Conservation (phyloP, 2,888 invertebrate genomes). For the Drosophila macrospina region DNA sequence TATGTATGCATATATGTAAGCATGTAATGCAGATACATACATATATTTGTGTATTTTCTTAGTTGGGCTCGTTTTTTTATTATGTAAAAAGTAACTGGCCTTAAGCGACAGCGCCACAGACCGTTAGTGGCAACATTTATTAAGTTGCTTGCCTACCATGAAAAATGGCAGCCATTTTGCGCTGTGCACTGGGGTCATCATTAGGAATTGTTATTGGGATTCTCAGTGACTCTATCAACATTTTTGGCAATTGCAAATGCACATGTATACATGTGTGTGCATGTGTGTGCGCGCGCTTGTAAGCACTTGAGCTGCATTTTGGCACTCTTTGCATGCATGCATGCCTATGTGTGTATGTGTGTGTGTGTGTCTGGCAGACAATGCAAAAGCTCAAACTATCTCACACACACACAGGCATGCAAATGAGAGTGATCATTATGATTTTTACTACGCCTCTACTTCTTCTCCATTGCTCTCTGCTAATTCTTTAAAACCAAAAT, state of each 20-base stretch:
- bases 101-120: slow-evolving; percentile 51
- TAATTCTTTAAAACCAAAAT: slow-evolving; percentile 17
- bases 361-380: not conserved
- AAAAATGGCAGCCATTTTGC: slow-evolving; percentile 22
- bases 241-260: slow-evolving; percentile 38
- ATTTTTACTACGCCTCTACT: slow-evolving; percentile 10
- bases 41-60: slow-evolving; percentile 21
- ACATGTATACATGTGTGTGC: slow-evolving; percentile 2
- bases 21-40: not conserved
- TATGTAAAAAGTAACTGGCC: slow-evolving; percentile 63
- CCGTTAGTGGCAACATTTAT: slow-evolving; percentile 50
- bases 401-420: slow-evolving; percentile 3
- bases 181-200: slow-evolving; percentile 11
- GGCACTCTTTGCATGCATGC: slow-evolving; percentile 10
- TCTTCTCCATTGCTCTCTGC: not conserved
- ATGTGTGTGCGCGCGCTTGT: not conserved
- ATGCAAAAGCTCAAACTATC: not conserved
- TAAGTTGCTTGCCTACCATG: slow-evolving; percentile 26
- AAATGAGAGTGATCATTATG: slow-evolving; percentile 16
- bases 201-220: slow-evolving; percentile 16
- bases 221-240: slow-evolving; percentile 29
- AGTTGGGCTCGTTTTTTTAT: slow-evolving; percentile 37
- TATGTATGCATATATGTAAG: slow-evolving; percentile 4
- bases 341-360: slow-evolving; percentile 1
- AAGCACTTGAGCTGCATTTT: slow-evolving; percentile 10